Conservation (phyloP, 2,113 vertebrate species). For the Orientallactaga bullata region DNA sequence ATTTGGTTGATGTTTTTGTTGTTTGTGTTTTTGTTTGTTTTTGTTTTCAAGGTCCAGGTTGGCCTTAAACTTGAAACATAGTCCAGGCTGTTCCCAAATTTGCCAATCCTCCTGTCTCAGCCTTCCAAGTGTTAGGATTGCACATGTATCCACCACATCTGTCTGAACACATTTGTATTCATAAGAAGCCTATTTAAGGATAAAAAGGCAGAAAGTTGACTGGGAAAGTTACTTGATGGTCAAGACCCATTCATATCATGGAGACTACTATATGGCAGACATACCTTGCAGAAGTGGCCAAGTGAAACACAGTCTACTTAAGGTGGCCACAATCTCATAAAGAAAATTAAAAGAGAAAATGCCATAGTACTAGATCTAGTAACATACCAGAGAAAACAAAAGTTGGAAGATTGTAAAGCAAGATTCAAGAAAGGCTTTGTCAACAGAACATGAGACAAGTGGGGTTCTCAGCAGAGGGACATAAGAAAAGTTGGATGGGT, state of each 20-base stretch:
- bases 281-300: not conserved
- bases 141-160: not conserved
- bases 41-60: not conserved
- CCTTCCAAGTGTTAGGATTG: not conserved
- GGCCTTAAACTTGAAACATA: not conserved
- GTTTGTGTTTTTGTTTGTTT: not conserved
- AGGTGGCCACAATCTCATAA: not conserved
- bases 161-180: not conserved
- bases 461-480: not conserved
- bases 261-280: not conserved
- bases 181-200: constrained; percentile 31
- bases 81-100: not conserved
- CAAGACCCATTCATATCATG: not conserved
- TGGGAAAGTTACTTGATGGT: not conserved
- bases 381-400: not conserved
- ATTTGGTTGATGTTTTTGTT: no score
- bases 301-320: not conserved
- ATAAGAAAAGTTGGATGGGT: not conserved
- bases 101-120: not conserved
- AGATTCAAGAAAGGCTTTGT: not conserved
- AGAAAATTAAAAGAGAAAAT: not conserved
- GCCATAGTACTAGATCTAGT: not conserved
- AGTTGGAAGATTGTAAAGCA: not conserved
- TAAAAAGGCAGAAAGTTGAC: constrained; percentile 3
- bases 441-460: not conserved